Base-by-base conservation (phyloP, 2,888 invertebrate species). In the Drosophila algonquin region DNA sequence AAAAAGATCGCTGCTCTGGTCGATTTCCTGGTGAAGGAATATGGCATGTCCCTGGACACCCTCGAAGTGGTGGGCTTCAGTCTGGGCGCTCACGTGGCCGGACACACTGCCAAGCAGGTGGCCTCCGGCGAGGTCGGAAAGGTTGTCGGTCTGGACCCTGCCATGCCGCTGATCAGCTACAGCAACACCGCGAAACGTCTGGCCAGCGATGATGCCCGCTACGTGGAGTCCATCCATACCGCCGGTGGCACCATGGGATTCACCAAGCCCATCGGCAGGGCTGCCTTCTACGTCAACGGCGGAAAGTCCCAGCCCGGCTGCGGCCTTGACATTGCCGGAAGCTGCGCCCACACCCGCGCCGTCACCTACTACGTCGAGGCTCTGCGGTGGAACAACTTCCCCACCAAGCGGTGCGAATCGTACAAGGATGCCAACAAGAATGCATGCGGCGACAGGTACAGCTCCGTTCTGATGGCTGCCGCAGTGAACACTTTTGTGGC, bases 31-130 rank as follows among this genome's bases (percentile, higher is more conserved):
- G 82, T 93, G 90, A 1, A 92, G 90, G 5, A 91, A 90, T 88
- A 93, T 92, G 48, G 93, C 92, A 10, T 93, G 91, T 40, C 91
- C 90, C 51, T 93, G 92, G n/a, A 93, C 91, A 12, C 90, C 90
- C 75, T 94, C 90, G 90, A 93, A 93, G 46, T 92, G 1, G 93
- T 94, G 35, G 94, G 94, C 1, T 94, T 94, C 76, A 94, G 94
- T 63, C 91, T 94, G 56, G 94, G 94, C 0, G 94, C 94, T 1
- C 94, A 94, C 79, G 94, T 94, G 1, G 94, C 94, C n/a, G 94
- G 94, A 1, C 93, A 93, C 56, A 93, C 94, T 1, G 94, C 94
- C 1, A 94, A 94, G 69, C 93, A 93, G 70, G 93, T 94, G 9
- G 91, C 91, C 21, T 86, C 93, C 71, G 94, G 94, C n/a, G 91